Conservation (phyloP, 2,797 vertebrate genomes). For the Silurus lanzhouensis region DNA sequence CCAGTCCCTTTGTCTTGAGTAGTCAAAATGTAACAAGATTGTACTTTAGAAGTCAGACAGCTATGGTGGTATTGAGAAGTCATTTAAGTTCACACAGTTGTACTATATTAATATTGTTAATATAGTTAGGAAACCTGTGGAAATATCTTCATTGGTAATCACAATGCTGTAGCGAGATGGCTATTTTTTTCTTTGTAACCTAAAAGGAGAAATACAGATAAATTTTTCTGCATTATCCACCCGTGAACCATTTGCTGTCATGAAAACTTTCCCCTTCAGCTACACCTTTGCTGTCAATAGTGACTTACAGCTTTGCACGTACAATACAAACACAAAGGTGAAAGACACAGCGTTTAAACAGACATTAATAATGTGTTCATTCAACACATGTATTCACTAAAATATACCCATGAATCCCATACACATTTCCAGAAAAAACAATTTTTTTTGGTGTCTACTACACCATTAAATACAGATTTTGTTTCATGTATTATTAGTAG, state of each 20-base stretch:
- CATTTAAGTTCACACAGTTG: not conserved
- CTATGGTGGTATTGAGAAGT: not conserved
- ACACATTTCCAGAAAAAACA: no score
- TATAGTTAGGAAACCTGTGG: not conserved
- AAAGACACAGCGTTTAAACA: not conserved
- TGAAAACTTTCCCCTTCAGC: not conserved
- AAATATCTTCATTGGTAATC: not conserved
- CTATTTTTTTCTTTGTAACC: not conserved
- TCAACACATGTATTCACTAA: not conserved
- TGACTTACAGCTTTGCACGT: not conserved
- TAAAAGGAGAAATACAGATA: not conserved
- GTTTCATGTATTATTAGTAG: not conserved
- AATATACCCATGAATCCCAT: not conserved
- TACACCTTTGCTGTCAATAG: not conserved
- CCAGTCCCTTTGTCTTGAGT: no score
- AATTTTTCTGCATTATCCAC: not conserved
- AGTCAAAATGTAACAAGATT: not conserved
- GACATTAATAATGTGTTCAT: not conserved
- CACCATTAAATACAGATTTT: not conserved
- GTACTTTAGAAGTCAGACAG: not conserved
- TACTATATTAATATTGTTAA: not conserved
- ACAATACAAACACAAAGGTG: not conserved
- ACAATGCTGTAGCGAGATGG: not conserved
- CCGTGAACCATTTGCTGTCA: not conserved
- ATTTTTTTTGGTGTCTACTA: no score